These are phyloP conservation scores for Bombylius discolor DNA, from an alignment of 2,888 invertebrate species.

Conservation along the genomic window DNA sequence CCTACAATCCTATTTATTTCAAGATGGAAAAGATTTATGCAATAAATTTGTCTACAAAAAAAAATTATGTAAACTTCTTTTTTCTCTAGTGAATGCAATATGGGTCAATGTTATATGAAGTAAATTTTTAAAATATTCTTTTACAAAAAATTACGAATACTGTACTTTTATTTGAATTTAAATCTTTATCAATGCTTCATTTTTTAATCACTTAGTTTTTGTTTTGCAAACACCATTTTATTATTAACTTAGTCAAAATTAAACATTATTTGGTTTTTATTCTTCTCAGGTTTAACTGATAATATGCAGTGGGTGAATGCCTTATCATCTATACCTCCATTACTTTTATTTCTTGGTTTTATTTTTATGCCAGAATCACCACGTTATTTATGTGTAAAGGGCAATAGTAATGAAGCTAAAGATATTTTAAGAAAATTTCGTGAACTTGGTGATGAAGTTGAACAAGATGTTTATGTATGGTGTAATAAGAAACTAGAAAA, in stretches of 20 bases:
- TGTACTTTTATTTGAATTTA: too few species aligned
- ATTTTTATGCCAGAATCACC: conserved; percentile 63
- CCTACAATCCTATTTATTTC: too few species aligned
- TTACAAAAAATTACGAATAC: too few species aligned
- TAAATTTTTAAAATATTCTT: too few species aligned
- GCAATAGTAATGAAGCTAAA: conserved; percentile 44
- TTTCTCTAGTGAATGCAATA: too few species aligned
- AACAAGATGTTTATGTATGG: conserved; percentile 40
- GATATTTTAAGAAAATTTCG: conserved; percentile 48
- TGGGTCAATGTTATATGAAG: too few species aligned
- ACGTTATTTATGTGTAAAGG: conserved; percentile 44
- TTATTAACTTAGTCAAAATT: background rate
- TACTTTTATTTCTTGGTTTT: conserved; percentile 28
- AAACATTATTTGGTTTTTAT: background rate
- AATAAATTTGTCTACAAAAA: too few species aligned
- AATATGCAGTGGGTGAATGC: conserved; percentile 9
- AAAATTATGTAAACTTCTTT: too few species aligned
- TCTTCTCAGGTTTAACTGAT: background rate
- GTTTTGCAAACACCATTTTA: background rate
- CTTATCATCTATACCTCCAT: conserved; percentile 4
- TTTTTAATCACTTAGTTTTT: too few species aligned
- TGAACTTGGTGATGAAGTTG: conserved; percentile 45
- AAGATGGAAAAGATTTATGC: too few species aligned
- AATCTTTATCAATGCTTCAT: too few species aligned
- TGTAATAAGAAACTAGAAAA: conserved; percentile 35